Conservation (phyloP, 1,140 invertebrate genomes). For the Pseudachorutes palmiensis region DNA sequence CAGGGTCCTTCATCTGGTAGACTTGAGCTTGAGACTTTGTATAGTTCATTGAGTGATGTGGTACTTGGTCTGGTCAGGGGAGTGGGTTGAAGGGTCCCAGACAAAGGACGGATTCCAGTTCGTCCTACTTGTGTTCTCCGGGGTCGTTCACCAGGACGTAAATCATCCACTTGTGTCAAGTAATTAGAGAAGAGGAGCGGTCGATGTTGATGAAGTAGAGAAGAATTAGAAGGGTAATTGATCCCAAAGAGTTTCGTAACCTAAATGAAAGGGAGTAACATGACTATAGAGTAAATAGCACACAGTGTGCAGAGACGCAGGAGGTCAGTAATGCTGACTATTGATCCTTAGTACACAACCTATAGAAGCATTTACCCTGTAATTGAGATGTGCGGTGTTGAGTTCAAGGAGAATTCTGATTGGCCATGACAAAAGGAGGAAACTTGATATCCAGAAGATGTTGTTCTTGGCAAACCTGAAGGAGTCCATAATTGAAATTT, state of each 20-base stretch:
- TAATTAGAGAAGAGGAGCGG: constrained; percentile 11
- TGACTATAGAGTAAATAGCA: not conserved
- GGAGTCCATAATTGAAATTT: not conserved
- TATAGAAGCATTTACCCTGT: constrained; percentile 54
- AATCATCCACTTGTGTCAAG: too few relatives aligned
- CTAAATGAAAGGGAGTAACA: constrained; percentile 6
- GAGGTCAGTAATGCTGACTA: too few relatives aligned
- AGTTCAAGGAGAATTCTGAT: constrained; percentile 70
- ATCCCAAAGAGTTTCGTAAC: constrained; percentile 24
- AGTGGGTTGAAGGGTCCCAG: constrained; percentile 47
- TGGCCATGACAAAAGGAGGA: constrained; percentile 75
- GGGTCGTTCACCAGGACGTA: not conserved
- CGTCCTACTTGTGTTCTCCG: too few relatives aligned
- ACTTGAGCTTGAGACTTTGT: too few relatives aligned
- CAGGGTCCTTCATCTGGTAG: too few relatives aligned
- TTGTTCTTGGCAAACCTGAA: constrained; percentile 50
- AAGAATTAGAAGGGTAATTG: constrained; percentile 20
- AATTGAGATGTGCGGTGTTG: constrained; percentile 75
- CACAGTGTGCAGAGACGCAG: too few relatives aligned
- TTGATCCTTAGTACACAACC: too few relatives aligned
- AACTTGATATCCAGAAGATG: constrained; percentile 66
- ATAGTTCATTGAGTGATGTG: too few relatives aligned
- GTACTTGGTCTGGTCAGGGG: too few relatives aligned
- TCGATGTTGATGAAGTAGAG: not conserved
- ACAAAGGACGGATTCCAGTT: constrained; percentile 47